phyloP scores from a whole-genome alignment of 1,140 invertebrate genomes.

The Caerostris darwini region DNA sequence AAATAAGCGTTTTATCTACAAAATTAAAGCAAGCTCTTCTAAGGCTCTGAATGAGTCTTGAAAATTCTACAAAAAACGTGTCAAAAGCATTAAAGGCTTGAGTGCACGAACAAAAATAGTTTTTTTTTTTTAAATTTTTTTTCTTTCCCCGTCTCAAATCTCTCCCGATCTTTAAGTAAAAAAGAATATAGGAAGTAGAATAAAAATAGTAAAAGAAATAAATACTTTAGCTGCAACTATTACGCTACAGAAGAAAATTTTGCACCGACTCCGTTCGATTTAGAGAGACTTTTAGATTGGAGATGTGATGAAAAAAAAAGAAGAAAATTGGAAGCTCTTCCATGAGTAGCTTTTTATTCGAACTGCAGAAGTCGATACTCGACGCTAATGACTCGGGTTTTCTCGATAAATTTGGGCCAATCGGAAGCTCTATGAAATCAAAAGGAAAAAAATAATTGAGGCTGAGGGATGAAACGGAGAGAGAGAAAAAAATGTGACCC shows the following conservation, averaged over 20 bases:
- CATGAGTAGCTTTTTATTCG: not conserved
- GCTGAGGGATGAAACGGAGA: not conserved
- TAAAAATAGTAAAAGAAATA: slow-evolving; percentile 13
- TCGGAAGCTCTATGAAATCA: slow-evolving; percentile 18
- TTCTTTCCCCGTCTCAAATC: not conserved
- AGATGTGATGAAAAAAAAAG: not conserved
- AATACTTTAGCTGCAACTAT: not conserved
- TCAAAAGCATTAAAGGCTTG: slow-evolving; percentile 52
- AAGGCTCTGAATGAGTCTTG: not conserved
- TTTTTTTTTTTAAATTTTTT: too few species aligned
- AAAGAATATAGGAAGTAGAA: not conserved
- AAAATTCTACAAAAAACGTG: slow-evolving; percentile 23
- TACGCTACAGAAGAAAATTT: slow-evolving; percentile 12
- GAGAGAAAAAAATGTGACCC: not conserved
- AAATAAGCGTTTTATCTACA: too few species aligned
- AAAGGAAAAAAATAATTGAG: slow-evolving; percentile 37
- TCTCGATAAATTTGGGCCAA: slow-evolving; percentile 16
- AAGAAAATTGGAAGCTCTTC: not conserved
- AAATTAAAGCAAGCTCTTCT: too few species aligned
- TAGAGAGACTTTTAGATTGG: not conserved
- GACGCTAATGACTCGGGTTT: slow-evolving; percentile 24
- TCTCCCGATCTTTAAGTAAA: not conserved
- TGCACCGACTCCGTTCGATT: not conserved
- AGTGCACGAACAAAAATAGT: slow-evolving; percentile 2
- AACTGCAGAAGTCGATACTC: not conserved